Conservation (phyloP, 2,113 vertebrate genomes). For the Hyperoodon ampullatus region DNA sequence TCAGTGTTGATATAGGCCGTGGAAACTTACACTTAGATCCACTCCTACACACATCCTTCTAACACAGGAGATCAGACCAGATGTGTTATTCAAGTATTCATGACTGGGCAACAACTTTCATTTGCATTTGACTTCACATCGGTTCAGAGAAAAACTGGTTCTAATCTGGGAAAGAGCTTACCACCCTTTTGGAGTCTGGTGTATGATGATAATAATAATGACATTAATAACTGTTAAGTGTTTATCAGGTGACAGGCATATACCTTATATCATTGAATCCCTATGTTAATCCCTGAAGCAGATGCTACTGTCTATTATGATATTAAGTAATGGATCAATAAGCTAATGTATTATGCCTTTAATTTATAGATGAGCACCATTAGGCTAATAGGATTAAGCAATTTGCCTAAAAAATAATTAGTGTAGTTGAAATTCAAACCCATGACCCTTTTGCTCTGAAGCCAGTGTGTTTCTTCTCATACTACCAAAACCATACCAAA, state of each 20-base stretch:
- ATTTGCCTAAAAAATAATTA: neutral
- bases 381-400: neutral
- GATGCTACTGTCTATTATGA: neutral
- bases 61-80: conserved; percentile 27
- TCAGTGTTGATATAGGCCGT: conserved; percentile 35
- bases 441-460: neutral
- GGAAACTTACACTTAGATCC: conserved; percentile 55
- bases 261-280: neutral
- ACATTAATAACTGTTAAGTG: neutral
- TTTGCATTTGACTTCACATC: conserved; percentile 20
- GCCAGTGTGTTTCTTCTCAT: neutral
- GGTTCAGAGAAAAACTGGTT: neutral
- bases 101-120: neutral
- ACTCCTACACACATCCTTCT: conserved; percentile 51
- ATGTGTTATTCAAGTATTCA: conserved; percentile 45
- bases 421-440: neutral
- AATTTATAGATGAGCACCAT: neutral
- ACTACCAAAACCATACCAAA: neutral
- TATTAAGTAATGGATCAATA: neutral
- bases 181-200: neutral
- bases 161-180: neutral
- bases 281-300: neutral
- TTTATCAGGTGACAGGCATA: neutral
- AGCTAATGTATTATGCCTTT: neutral
- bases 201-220: neutral